Percentiles rank a stretch among this genome's conserved stretches.
These are phyloP conservation scores for Neodiprion lecontei DNA, from an alignment of 1,140 invertebrate species.

Conservation along the genomic window DNA sequence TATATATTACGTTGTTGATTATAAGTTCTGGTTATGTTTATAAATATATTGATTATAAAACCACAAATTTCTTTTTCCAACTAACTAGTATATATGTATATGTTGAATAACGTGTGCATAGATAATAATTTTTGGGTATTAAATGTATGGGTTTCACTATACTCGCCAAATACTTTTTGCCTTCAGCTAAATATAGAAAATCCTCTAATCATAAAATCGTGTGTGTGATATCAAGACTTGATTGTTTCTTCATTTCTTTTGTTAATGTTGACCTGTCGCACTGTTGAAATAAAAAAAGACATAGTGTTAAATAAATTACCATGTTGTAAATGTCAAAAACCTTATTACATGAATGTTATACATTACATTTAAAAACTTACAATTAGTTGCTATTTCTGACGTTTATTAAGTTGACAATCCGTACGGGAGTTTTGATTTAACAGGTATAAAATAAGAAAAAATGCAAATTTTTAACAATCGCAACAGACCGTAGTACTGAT, in stretches of 20 bases:
- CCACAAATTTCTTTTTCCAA: background rate
- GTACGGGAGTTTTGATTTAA: too few relatives aligned
- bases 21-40: constrained; percentile 1
- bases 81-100: background rate
- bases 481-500: too few relatives aligned
- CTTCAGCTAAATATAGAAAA: background rate
- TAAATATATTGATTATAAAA: constrained; percentile 1
- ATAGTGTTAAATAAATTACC: constrained; percentile 13
- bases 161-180: constrained; percentile 5
- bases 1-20: background rate
- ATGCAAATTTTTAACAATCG: too few relatives aligned
- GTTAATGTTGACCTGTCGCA: constrained; percentile 33
- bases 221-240: constrained; percentile 20
- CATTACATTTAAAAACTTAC: too few relatives aligned
- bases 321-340: too few relatives aligned
- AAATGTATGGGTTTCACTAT: constrained; percentile 18
- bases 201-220: constrained; percentile 19
- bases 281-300: constrained; percentile 31
- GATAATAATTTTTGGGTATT: background rate
- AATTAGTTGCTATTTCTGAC: too few relatives aligned
- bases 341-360: too few relatives aligned
- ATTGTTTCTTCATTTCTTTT: constrained; percentile 31
- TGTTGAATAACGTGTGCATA: background rate
- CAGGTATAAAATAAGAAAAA: too few relatives aligned
- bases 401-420: too few relatives aligned